These are phyloP conservation scores for Hirundo rustica DNA, from an alignment of 2,797 vertebrate genomes.

Conservation along the genomic window DNA sequence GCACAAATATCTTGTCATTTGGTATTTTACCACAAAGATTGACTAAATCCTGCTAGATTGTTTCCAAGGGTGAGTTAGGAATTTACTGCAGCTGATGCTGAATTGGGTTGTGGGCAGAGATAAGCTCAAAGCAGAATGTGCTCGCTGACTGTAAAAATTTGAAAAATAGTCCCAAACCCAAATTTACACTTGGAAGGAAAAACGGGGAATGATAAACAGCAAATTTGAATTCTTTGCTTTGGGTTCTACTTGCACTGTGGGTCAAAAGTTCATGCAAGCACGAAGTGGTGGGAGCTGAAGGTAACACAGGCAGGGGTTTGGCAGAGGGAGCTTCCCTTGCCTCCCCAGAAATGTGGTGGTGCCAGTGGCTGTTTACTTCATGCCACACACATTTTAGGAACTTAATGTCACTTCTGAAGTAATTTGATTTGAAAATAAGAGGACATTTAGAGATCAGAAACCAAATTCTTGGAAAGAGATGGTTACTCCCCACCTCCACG, in stretches of 20 bases:
- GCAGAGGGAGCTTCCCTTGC: not conserved
- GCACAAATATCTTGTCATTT: not conserved
- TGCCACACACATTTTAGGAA: constrained; percentile 4
- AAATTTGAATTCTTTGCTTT: not conserved
- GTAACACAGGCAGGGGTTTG: not conserved
- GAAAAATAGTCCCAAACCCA: not conserved
- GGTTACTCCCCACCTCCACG: not conserved
- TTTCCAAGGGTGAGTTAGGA: not conserved
- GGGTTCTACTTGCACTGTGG: not conserved
- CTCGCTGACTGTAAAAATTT: not conserved
- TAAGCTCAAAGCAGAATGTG: not conserved
- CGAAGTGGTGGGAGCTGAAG: not conserved
- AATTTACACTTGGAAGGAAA: not conserved
- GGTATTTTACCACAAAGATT: not conserved
- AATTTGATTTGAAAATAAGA: not conserved
- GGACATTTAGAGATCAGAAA: not conserved
- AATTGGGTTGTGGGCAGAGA: not conserved
- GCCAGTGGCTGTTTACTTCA: not conserved
- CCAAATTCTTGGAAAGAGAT: constrained; percentile 39
- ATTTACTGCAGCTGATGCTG: not conserved
- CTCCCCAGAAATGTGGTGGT: not conserved
- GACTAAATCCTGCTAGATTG: not conserved
- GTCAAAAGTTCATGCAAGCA: not conserved
- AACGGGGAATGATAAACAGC: not conserved
- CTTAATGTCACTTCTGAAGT: constrained; percentile 27